These are phyloP conservation scores for Girardinichthys multiradiatus DNA, from an alignment of 2,113 vertebrate species.

Conservation along the genomic window DNA sequence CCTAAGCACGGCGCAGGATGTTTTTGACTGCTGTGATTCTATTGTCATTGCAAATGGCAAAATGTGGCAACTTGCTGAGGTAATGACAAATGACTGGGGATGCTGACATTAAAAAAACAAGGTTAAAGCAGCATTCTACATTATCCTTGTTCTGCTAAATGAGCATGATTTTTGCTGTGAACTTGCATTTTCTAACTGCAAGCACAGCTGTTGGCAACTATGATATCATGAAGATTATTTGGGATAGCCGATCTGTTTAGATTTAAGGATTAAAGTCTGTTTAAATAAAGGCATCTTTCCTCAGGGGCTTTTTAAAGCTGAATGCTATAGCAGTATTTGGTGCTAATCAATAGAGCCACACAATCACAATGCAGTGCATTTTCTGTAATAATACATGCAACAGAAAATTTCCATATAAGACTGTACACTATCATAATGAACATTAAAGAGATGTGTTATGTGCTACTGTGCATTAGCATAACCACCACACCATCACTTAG, in stretches of 20 bases:
- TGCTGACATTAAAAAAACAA: conserved; percentile 48
- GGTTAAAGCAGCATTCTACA: conserved; percentile 22
- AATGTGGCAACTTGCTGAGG: conserved; percentile 60
- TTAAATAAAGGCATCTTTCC: background rate
- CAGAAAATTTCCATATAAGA: background rate
- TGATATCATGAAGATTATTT: background rate
- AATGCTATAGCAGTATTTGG: background rate
- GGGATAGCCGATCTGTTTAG: background rate
- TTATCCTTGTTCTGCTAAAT: background rate
- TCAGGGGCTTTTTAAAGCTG: background rate
- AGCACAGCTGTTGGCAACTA: background rate
- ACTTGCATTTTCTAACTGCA: background rate
- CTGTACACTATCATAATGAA: background rate
- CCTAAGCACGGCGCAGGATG: conserved; percentile 50
- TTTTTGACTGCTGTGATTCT: conserved; percentile 48
- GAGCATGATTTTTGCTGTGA: conserved; percentile 9
- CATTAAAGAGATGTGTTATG: background rate
- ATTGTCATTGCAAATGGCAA: conserved; percentile 42
- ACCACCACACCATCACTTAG: background rate
- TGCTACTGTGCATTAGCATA: background rate
- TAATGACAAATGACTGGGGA: conserved; percentile 35
- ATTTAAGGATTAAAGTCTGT: conserved; percentile 31
- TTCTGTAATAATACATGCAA: background rate
- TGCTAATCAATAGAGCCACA: background rate
- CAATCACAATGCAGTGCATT: background rate